Base-by-base conservation (phyloP, 2,113 vertebrate species). In the Paratilapia polleni region DNA sequence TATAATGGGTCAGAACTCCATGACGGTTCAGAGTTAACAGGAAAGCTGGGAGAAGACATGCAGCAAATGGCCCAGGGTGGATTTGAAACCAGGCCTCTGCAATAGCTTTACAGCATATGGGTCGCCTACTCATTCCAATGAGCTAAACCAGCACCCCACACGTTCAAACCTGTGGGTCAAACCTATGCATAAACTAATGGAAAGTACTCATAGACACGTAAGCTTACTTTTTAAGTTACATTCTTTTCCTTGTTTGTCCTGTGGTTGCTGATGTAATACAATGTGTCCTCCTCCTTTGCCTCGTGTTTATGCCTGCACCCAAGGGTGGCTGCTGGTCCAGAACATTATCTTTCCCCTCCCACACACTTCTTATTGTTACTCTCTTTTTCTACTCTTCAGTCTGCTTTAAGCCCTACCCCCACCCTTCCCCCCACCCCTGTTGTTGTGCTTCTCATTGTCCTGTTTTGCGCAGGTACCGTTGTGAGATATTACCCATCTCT, bases 401-500 rank as follows among this genome's bases (percentile, higher is more conserved):
- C 41, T 63, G 9, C 31, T 31, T 34, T 43, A 26, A 20, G 57
- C 26, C 49, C 31, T 57, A 49, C 15, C 19, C 6, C n/a, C n/a
- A n/a, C n/a, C n/a, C n/a, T n/a, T n/a, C n/a, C n/a, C 5, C 34
- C 11, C n/a, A 20, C 26, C 77, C 26, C 10, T 47, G n/a, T 41
- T 85, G 74, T 56, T 85, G 77, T 59, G 20, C 79, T 79, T 62
- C 75, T 80, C 70, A 88, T 60, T 19, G 80, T 54, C 59, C 52
- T 80, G 63, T 76, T 66, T 86, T 54, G 75, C 28, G 1, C 47
- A 63, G 56, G 61, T 61, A 12, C 59, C 6, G 11, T 66, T 52
- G 85, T 76, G 62, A 15, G 28, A 60, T 78, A 84, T 89, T 87
- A 85, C 87, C 74, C 24, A 12, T 63, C 59, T 57, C 63, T 75